Evolutionary conservation across 2,113 vertebrate species (phyloP), one percentile per base, ranked within the genome.

Genomic region (Callorhinus ursinus): DNA sequence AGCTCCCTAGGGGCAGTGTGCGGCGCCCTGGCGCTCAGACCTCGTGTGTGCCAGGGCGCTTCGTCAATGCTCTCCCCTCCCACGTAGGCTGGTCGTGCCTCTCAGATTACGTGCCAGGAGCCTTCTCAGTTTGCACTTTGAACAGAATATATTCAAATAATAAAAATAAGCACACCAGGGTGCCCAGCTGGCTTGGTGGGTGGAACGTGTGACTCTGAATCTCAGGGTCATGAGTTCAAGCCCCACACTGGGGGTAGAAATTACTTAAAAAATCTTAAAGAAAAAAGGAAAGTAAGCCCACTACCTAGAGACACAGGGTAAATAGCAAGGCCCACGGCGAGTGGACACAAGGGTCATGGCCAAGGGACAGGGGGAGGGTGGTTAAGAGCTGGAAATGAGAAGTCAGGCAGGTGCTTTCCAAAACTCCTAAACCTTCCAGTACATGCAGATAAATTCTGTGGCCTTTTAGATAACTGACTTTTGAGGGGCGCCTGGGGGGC

Each of bases 1-100:
- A 1, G 13, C 16, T 28, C 42, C 11, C 59, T 12, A 15, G 39
- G 16, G n/a, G 49, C 76, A 4, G 8, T 4, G 0, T 2, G 4
- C 15, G 4, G 46, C 46, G 7, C 46, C 46, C 46, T 46, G 46
- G 46, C 4, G 0, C 76, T 11, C 15, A 10, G 76, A 7, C 36
- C 10, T n/a, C 71, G 24, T 2, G 4, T 2, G 33, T 12, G 24
- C 79, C 33, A 2, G 3, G 21, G 24, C 8, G 79, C 74, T 15
- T 9, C 14, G 15, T 26, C 74, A 8, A 18, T 26, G 2, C 13
- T 36, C 46, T 51, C 46, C 49, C n/a, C 51, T 80, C n/a, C 49
- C 21, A 19, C 22, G 1, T 59, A 57, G 65, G 59, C 19, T 36
- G 16, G 51, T n/a, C 10, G 4, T 36, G 22, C 49, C 61, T 21